Conservation (phyloP, 2,888 invertebrate species). For the Cyclophora punctaria region DNA sequence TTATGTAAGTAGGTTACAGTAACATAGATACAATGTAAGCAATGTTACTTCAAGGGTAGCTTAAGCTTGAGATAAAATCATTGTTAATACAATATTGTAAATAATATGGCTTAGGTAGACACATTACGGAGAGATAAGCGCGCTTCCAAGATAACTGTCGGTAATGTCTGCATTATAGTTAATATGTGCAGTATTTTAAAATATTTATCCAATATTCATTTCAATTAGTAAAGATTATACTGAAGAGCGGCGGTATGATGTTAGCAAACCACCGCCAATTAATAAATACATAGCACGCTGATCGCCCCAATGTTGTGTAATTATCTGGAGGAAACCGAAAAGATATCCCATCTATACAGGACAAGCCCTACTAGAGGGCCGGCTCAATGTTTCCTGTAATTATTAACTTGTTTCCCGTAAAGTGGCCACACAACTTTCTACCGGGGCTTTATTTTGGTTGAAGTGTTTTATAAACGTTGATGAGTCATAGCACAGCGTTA, state of each 20-base stretch:
- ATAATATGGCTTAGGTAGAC: not conserved
- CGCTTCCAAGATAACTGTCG: not conserved
- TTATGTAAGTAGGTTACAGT: too few relatives aligned
- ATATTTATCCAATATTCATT: too few relatives aligned
- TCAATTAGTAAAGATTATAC: too few relatives aligned
- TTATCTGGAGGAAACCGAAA: conserved; percentile 13
- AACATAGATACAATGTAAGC: too few relatives aligned
- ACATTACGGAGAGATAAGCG: not conserved
- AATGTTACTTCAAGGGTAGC: not conserved
- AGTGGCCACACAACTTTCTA: conserved; percentile 43
- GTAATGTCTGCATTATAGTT: not conserved
- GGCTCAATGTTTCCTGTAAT: conserved; percentile 35
- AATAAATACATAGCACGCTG: not conserved
- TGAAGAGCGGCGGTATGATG: too few relatives aligned
- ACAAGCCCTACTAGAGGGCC: conserved; percentile 15
- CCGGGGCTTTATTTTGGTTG: conserved; percentile 26
- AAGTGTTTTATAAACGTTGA: conserved; percentile 4
- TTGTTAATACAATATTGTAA: not conserved
- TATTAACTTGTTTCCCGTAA: conserved; percentile 33
- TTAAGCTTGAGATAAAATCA: not conserved
- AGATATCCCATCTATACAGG: conserved; percentile 13
- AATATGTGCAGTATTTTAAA: too few relatives aligned
- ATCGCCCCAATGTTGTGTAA: conserved; percentile 2
- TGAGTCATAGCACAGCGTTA: not conserved
- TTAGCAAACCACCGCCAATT: too few relatives aligned